Percentiles rank a stretch among this genome's conserved stretches.
These are phyloP conservation scores for Malurus splendens DNA, from an alignment of 2,797 vertebrate genomes.

Conservation along the genomic window DNA sequence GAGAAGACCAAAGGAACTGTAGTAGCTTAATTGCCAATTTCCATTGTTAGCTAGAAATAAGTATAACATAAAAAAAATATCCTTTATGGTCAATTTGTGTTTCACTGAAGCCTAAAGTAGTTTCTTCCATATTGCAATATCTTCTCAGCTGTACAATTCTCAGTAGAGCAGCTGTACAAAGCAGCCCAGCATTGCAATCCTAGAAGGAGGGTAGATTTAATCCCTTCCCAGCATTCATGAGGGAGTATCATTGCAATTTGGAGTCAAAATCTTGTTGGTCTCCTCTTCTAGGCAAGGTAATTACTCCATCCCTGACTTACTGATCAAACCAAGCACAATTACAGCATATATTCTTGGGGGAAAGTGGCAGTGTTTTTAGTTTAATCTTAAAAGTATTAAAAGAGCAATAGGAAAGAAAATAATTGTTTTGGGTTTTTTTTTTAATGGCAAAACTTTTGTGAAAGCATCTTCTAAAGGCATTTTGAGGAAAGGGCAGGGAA, in stretches of 20 bases:
- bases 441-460: neutral
- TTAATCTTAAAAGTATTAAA: neutral
- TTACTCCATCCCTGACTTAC: neutral
- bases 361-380: neutral
- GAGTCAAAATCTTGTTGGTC: neutral
- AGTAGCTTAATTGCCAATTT: neutral
- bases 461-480: neutral
- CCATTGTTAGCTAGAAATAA: neutral
- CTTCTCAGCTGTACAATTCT: neutral
- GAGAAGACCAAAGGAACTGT: neutral
- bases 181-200: neutral
- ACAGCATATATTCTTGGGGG: neutral
- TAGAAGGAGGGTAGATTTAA: neutral
- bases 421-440: neutral
- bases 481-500: neutral
- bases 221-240: neutral
- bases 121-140: neutral
- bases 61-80: neutral
- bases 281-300: neutral
- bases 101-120: neutral
- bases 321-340: neutral
- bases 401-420: neutral
- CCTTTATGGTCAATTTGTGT: neutral
- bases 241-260: neutral
- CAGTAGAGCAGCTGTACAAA: neutral